Percentiles rank a stretch among this genome's conserved stretches.
These are phyloP conservation scores for Malurus splendens DNA, from an alignment of 2,797 vertebrate genomes.

Conservation along the genomic window DNA sequence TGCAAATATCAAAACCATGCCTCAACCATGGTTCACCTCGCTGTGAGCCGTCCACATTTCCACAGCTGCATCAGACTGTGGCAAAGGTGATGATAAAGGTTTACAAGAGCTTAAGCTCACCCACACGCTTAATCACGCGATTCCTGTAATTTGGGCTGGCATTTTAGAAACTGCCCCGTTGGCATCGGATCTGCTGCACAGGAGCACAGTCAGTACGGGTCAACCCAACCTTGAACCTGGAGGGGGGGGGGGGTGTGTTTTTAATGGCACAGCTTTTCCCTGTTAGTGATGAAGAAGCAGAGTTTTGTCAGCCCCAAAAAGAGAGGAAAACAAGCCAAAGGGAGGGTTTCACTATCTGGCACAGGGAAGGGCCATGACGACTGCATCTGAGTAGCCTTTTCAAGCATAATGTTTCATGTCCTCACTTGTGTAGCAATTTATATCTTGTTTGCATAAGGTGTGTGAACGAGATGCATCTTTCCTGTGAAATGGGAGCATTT, in stretches of 20 bases:
- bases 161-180: not conserved
- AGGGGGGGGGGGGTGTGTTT: not conserved
- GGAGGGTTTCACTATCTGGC: not conserved
- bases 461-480: constrained; percentile 20
- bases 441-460: constrained; percentile 36
- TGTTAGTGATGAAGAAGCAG: not conserved
- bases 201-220: not conserved
- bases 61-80: not conserved
- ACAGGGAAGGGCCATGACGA: not conserved
- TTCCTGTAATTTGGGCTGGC: not conserved
- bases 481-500: constrained; percentile 7
- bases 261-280: not conserved
- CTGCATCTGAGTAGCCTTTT: constrained; percentile 15
- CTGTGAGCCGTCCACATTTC: not conserved
- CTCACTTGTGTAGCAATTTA: constrained; percentile 40
- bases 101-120: not conserved
- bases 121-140: not conserved
- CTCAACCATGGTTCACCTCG: not conserved
- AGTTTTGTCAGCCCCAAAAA: not conserved
- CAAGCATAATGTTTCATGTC: not conserved
- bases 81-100: not conserved
- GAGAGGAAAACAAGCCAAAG: not conserved
- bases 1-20: not conserved
- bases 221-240: not conserved
- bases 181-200: not conserved